Base-by-base conservation (phyloP, 2,888 invertebrate species). In the Hypolimnas misippus region DNA sequence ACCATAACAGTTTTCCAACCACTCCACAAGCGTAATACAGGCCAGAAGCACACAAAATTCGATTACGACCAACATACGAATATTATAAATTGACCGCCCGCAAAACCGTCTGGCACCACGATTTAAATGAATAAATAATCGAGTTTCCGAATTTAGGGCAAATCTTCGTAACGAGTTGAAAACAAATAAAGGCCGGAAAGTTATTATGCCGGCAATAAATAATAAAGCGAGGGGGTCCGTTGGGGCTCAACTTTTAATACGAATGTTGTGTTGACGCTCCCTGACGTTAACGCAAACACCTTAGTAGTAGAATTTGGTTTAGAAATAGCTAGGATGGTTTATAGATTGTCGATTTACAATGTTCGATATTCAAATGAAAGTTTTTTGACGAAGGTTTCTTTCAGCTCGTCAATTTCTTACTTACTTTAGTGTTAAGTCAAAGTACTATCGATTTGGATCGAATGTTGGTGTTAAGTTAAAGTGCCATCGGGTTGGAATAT, bases 91-190 rank as follows among this genome's bases (percentile, higher is more conserved):
- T 56, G 65, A 62, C 58, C 55, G 46, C 42, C 62, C 65, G 55
- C 65, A 58, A 59, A 65, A 67, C 55, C 62, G 57, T 62, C 62
- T 57, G 63, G 55, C 60, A 38, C 55, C 29, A 61, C 68, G 69
- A 76, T 75, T 75, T 75, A 80, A 83, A 87, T 91, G 87, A 89
- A 90, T 91, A 89, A 88, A 82, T 86, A 86, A 89, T 83, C 76
- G 80, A 83, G 83, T 86, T 87, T 82, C 77, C 74, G 84, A 88
- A 87, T 87, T 87, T 81, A 73, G 82, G 75, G 79, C 78, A 83
- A 89, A 90, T 90, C 90, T 90, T 87, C 78, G 70, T 84, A 90
- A 89, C 89, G 89, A 88, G 89, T 89, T 88, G 82, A 77, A 83
- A 87, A 89, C 88, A 89, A 89, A 89, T 88, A 87, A 87, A 86